Base-by-base conservation (phyloP, 2,797 vertebrate species). In the Glossophaga mutica region DNA sequence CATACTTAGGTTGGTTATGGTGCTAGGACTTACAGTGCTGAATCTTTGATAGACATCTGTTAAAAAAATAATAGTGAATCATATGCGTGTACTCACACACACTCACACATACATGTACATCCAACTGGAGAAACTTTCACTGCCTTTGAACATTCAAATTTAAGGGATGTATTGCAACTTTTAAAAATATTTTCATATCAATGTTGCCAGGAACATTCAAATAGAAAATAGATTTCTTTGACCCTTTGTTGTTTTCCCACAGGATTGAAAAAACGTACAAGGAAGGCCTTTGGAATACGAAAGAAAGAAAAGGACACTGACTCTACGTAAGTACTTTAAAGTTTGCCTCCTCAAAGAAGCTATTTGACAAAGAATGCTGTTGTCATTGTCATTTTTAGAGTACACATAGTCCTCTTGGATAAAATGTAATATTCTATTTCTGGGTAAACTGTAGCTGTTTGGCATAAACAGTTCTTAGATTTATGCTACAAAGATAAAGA, bases 261-360 rank as follows among this genome's bases (percentile, higher is more conserved):
- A 99, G 99, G 99, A 99, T 71, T 99, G 99, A 99, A 99, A 99
- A 99, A 99, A 96, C 99, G 99, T 97, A 99, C 99, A 98, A 99
- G 99, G 98, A 99, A 99, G 98, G 99, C 99, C 90, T 99, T 99
- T 98, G 99, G 99, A 93, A 99, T 99, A 99, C 99, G 99, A 97
- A 99, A 98, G 99, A 99, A 99, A 99, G 99, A 99, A 97, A 99
- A 99, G 98, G 99, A 99, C 94, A 98, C 99, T 97, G 99, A 99
- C 90, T 99, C 99, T 96, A 99, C 99, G 99, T 99, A 98, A 98
- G 99, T 99, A 62, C 11, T 15, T 42, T 77, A 4, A 82, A 77
- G 16, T 85, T 73, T 86, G 39, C 39, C 46, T 74, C 5, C 1
- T 0, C 1, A 48, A 15, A 78, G 48, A 34, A 78, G 21, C 21